Base-by-base conservation (phyloP, 2,888 invertebrate species). In the Phortica magna region DNA sequence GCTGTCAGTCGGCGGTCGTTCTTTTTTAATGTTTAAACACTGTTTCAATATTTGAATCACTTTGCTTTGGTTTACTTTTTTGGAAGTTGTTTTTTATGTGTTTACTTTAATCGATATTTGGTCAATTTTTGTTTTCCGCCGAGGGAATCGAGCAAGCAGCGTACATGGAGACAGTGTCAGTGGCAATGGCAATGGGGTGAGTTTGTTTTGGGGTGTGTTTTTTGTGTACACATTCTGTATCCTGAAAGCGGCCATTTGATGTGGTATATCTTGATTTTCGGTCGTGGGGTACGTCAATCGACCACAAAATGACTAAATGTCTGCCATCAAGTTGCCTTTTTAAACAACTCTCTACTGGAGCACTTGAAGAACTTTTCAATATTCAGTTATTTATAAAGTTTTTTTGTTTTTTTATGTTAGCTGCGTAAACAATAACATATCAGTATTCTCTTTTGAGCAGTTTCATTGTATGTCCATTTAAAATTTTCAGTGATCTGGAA, bases 81-180 rank as follows among this genome's bases (percentile, higher is more conserved):
- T 22, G 22, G n/a, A 14, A 17, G 53, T 55, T 71, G 53, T 41
- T 71, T 71, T 68, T 55, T 22, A 39, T 55, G 31, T 71, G 70
- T 71, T 71, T 71, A 71, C 53, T 71, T 71, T 71, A 71, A 71
- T 71, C 70, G 70, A 71, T 71, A 71, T 71, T 71, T 71, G 70
- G 70, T 55, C 70, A 71, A 68, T 68, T 68, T 68, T 68, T 43
- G 19, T 68, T 42, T 68, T 61, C 22, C 19, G 19, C 19, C 48
- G 22, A 61, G 61, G 61, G 61, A 12, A 22, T 17, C 17, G 19
- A 22, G 2, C 17, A 55, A 55, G 7, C 1, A 31, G 31, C 31
- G 5, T 31, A 31, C 3, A 31, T 31, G 31, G 31, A 31, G 31
- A 31, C 31, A 31, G 1, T 31, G 31, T 31, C 48, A 6, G 9